Evolutionary conservation across 2,797 vertebrate genomes (phyloP), one percentile per base, ranked within the genome.

Genomic region (Thunnus albacares): DNA sequence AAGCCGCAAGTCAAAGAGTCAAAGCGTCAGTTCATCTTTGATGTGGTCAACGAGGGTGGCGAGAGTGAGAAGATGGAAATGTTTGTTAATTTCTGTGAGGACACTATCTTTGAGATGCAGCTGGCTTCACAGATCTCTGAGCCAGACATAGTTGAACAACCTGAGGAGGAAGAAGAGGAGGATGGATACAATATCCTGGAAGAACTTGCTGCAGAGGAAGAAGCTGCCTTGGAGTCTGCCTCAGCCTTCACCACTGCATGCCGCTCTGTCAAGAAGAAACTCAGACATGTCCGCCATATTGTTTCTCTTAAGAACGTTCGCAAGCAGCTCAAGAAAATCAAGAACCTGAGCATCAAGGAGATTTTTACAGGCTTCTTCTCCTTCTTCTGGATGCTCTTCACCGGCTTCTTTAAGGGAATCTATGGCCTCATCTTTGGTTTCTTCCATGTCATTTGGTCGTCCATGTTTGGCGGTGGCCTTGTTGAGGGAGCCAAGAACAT

Each of bases 31-130:
- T 99, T 99, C 92, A 99, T 99, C 90, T 99, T 99, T n/a, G 98
- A 99, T 28, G 98, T 99, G 81, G 98, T 99, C 84, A 99, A 99
- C 2, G 98, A 99, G 94, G 98, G 98, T 0, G 96, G 96, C 2
- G 98, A 99, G 87, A 98, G 98, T 59, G 98, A 99, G 88, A 99
- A 99, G 94, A 99, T 99, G 98, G 98, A 99, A 88, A 95, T 99
- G 74, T 99, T 99, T 76, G 98, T 99, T 28, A 99, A 98, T 82
- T 99, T 99, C 93, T 99, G 98, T 3, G 98, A 99, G 91, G 98
- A 99, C 84, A 99, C 98, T 0, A 99, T 99, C 88, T 99, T 99
- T 96, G 98, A 99, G 95, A 99, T 99, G 98, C 98, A 99, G 82
- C 90, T 99, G 82, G 98, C 98, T 4, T 98, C 98, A 0, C 97